Evolutionary conservation across 2,888 invertebrate species (phyloP).

Genomic region (Tupiocoris notatus): DNA sequence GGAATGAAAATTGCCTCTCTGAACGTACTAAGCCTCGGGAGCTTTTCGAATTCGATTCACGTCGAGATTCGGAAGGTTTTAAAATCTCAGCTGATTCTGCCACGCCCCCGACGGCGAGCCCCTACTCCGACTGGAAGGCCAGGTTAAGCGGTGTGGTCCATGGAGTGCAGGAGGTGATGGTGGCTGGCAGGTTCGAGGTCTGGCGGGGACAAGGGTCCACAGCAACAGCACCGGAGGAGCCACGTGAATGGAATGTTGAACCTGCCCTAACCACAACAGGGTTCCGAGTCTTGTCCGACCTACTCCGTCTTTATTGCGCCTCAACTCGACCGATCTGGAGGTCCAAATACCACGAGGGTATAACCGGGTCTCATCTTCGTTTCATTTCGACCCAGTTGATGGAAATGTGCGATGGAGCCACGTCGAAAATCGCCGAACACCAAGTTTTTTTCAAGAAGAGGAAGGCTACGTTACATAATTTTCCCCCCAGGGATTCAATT

Average conservation of each 20-base stretch:
- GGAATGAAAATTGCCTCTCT: too few species aligned
- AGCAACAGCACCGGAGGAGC: too few species aligned
- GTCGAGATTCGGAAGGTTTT: too few species aligned
- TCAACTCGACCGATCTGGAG: conserved; percentile 2
- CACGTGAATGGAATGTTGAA: conserved; percentile 38
- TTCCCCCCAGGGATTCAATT: too few species aligned
- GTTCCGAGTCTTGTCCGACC: conserved; percentile 27
- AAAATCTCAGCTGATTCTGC: conserved; percentile 23
- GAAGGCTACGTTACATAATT: too few species aligned
- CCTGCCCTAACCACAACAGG: conserved; percentile 39
- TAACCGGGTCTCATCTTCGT: neutral
- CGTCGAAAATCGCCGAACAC: too few species aligned
- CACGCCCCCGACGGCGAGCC: conserved; percentile 33
- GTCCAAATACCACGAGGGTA: neutral
- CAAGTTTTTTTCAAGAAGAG: too few species aligned
- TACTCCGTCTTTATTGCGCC: conserved; percentile 33
- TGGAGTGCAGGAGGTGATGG: neutral
- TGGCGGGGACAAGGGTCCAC: neutral
- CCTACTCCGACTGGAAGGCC: neutral
- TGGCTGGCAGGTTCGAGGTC: neutral
- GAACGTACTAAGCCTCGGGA: too few species aligned
- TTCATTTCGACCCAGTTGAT: neutral
- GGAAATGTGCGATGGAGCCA: neutral
- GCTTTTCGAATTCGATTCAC: too few species aligned
- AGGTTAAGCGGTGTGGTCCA: neutral